These are phyloP conservation scores for Gorsachius magnificus DNA, from an alignment of 2,797 vertebrate genomes.

Conservation along the genomic window DNA sequence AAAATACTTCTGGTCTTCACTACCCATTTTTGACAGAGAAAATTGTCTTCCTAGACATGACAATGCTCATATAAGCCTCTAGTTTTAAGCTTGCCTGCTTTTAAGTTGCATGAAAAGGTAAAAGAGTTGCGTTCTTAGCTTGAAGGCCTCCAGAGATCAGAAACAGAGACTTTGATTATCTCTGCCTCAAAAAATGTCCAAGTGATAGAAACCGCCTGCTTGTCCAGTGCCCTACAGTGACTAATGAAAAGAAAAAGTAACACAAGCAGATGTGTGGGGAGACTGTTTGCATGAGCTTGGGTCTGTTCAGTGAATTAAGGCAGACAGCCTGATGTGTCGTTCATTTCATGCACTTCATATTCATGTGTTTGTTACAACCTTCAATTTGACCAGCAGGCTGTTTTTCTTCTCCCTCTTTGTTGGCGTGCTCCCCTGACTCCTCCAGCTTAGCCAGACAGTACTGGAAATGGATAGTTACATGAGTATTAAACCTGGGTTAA, in stretches of 20 bases:
- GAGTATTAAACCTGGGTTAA: not conserved
- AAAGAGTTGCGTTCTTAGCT: not conserved
- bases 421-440: not conserved
- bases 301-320: not conserved
- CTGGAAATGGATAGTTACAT: not conserved
- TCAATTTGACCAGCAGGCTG: not conserved
- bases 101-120: not conserved
- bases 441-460: not conserved
- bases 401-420: not conserved
- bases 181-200: not conserved
- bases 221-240: not conserved
- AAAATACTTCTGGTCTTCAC: not conserved
- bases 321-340: not conserved
- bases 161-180: not conserved
- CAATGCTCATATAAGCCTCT: not conserved
- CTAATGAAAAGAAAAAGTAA: not conserved
- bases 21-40: not conserved
- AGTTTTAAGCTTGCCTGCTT: not conserved
- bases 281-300: no score
- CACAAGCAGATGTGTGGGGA: not conserved
- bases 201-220: not conserved
- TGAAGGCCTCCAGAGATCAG: not conserved
- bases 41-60: not conserved
- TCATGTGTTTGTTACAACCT: not conserved
- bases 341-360: not conserved